Base-by-base conservation (phyloP, 2,888 invertebrate genomes). In the Agonum fuliginosum region DNA sequence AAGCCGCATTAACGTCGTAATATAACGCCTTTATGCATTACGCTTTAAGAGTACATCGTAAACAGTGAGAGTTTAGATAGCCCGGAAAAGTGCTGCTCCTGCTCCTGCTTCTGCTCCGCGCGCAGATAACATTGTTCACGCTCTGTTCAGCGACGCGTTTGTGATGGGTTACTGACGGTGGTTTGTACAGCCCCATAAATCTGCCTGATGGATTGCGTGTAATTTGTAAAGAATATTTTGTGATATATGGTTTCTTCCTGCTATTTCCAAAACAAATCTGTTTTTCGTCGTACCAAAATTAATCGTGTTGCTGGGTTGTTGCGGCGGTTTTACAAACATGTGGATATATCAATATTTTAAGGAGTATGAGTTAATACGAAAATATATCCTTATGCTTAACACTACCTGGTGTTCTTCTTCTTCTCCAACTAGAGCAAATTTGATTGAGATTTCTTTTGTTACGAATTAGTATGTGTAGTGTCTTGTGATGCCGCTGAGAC, bases 1-100 rank as follows among this genome's bases (percentile, higher is more conserved):
- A 88, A 88, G 87, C 88, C 87, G 87, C 87, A 88, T 88, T 88
- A 88, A 88, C 87, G 88, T 86, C 87, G 88, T 87, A 88, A 84
- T 84, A 84, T 84, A 83, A 82, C 83, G 83, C 82, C 81, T 83
- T 82, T 83, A 83, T 83, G 83, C 83, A 82, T 82, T 81, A 81
- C 81, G 80, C 82, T 83, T 82, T 83, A 82, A 82, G 82, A 82
- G 83, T 83, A 75, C 75, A 82, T 83, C 83, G 82, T 84, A 84
- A 84, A 84, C 83, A 84, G 72, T 79, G 80, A 78, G 82, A 83
- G 81, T 83, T 84, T 83, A 82, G 83, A 82, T 82, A 80, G 80
- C 80, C 76, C 78, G 70, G 79, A 80, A 81, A 77, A 78, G 80
- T 80, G 75, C 67, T 51, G 30, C 41, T 30, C 48, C 19, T n/a